Evolutionary conservation across 2,888 invertebrate species (phyloP).

Genomic region (Apamea anceps): DNA sequence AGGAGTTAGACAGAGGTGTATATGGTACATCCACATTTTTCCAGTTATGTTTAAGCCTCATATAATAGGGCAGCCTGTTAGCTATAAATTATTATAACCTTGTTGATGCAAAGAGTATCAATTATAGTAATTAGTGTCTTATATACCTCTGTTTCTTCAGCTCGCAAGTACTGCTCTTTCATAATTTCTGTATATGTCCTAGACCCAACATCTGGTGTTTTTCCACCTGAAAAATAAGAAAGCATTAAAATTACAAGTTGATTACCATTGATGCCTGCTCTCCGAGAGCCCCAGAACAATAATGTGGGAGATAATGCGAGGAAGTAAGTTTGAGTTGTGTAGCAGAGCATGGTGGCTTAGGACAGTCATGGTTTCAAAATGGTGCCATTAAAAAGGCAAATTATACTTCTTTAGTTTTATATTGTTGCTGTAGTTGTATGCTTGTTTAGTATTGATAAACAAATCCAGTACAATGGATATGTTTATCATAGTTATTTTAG

Average conservation of each 20-base stretch:
- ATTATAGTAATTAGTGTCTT: not conserved
- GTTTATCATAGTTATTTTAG: not conserved
- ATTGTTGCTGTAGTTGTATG: no score
- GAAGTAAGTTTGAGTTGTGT: not conserved
- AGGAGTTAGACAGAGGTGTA: not conserved
- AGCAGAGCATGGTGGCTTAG: not conserved
- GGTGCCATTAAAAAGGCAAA: not conserved
- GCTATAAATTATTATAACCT: not conserved
- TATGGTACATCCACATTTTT: no score
- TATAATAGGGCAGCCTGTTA: no score
- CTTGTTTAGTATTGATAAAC: no score
- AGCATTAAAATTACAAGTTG: not conserved
- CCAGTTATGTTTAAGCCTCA: not conserved
- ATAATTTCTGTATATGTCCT: constrained; percentile 99
- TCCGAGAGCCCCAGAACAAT: not conserved
- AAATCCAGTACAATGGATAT: not conserved
- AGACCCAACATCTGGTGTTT: constrained; percentile 98
- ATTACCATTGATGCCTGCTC: not conserved
- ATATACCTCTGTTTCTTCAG: constrained; percentile 97
- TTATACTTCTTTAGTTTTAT: not conserved
- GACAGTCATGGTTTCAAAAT: not conserved
- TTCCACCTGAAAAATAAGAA: constrained; percentile 94
- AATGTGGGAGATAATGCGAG: not conserved
- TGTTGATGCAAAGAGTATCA: not conserved
- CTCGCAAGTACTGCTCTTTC: constrained; percentile 97